phyloP scores from a whole-genome alignment of 2,888 invertebrate genomes.

The Mythimna lalbum region DNA sequence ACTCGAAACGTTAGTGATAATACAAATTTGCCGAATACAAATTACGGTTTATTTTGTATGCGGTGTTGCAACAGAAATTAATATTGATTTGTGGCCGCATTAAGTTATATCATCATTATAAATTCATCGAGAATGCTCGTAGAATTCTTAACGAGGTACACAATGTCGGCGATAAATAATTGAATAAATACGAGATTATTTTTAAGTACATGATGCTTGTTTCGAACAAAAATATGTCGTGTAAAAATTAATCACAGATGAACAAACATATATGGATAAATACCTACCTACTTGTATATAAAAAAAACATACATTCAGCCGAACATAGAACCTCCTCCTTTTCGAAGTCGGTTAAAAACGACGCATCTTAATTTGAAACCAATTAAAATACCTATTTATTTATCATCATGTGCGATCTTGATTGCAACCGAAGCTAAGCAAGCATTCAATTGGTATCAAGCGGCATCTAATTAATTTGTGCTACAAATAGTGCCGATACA shows the following conservation, averaged over 20 bases:
- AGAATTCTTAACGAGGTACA: slow-evolving; percentile 37
- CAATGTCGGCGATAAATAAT: slow-evolving; percentile 41
- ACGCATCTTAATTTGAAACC: slow-evolving; percentile 22
- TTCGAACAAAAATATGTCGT: slow-evolving; percentile 20
- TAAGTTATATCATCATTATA: slow-evolving; percentile 58
- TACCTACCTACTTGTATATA: not conserved
- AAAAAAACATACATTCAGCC: too few relatives aligned
- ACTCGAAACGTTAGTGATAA: slow-evolving; percentile 67
- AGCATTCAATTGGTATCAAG: slow-evolving; percentile 59
- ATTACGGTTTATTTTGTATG: slow-evolving; percentile 67
- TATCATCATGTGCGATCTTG: slow-evolving; percentile 59
- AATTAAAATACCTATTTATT: slow-evolving; percentile 48
- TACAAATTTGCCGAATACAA: slow-evolving; percentile 70
- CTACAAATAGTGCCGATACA: slow-evolving; percentile 73
- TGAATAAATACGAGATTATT: slow-evolving; percentile 46
- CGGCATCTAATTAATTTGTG: slow-evolving; percentile 80
- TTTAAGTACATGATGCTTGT: slow-evolving; percentile 13
- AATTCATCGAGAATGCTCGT: slow-evolving; percentile 48
- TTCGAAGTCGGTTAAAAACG: too few relatives aligned
- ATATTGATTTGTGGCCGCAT: slow-evolving; percentile 65
- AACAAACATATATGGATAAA: not conserved
- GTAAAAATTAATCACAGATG: slow-evolving; percentile 22
- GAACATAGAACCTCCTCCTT: too few relatives aligned
- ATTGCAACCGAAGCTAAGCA: slow-evolving; percentile 55
- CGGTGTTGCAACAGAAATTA: slow-evolving; percentile 62